Evolutionary conservation across 2,888 invertebrate species (phyloP), one percentile per base, ranked within the genome.

Genomic region (Himalopsyche anomala): DNA sequence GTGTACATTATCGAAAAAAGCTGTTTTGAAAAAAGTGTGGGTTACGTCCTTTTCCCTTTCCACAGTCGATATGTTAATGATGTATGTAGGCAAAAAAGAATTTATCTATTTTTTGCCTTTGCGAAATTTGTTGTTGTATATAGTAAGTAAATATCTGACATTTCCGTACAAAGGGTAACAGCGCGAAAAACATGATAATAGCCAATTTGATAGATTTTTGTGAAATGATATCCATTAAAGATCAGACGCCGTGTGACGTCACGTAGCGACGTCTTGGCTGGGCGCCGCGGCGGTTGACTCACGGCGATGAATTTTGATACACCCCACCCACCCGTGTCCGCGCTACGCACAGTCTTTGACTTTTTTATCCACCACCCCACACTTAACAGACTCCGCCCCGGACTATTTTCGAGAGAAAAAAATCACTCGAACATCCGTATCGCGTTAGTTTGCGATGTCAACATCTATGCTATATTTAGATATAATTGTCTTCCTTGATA

Each of bases 271-370:
- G 74, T 36, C 74, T 74, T 74, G 74, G 74, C 74, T 74, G 36
- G 74, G 74, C 74, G 74, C 74, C 74, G 74, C 36, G 74, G 19
- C 36, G 74, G 36, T 74, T 74, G 74, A 74, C 74, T 74, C 74
- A 74, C 74, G 74, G 38, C 74, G 38, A 15, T 74, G 74, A 36
- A 74, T 74, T 36, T 9, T 74, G 19, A 36, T 74, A 74, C 15
- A 28, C 28, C 28, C 28, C 28, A 28, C 28, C 74, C 28, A 36
- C 74, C 62, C 38, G 36, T 74, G 74, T 36, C 74, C 62, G 28
- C 62, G 4, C 62, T 62, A 74, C 74, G 36, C 74, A 74, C 15
- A 28, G 28, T 74, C 38, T 74, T 74, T 9, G 74, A 74, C 74
- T 38, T 38, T 28, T 36, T 74, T 74, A 74, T 74, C 12, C 12